Evolutionary conservation across 2,888 invertebrate genomes (phyloP).

Genomic region (Oligia latruncula): DNA sequence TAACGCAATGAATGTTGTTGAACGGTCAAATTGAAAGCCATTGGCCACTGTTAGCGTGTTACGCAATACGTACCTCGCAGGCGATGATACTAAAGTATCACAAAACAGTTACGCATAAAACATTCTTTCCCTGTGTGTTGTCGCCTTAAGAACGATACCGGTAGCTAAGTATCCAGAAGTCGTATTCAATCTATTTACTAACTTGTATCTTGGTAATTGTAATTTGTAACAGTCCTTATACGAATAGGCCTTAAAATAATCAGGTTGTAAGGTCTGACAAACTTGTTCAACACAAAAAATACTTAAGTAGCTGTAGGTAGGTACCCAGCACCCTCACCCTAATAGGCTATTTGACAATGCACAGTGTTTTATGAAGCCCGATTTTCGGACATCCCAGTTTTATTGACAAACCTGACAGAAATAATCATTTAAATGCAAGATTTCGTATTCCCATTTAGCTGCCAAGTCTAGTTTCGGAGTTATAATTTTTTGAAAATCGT

Average conservation of each 20-base stretch:
- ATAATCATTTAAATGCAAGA: too few species aligned
- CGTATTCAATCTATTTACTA: conserved; percentile 2
- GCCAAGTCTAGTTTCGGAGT: too few species aligned
- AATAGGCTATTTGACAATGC: too few species aligned
- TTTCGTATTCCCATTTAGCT: too few species aligned
- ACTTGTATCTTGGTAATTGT: not conserved
- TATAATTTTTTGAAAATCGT: too few species aligned
- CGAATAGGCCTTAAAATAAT: not conserved
- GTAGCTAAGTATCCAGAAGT: not conserved
- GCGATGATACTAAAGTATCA: not conserved
- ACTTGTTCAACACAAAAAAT: not conserved
- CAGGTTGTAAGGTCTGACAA: not conserved
- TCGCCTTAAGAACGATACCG: not conserved
- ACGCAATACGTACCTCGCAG: too few species aligned
- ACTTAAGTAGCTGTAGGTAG: not conserved
- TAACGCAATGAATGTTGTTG: too few species aligned
- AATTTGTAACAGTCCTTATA: not conserved
- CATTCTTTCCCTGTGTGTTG: not conserved
- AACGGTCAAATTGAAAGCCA: not conserved
- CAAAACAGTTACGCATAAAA: not conserved
- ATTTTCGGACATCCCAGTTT: too few species aligned
- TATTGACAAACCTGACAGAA: too few species aligned
- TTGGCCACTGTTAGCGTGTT: not conserved
- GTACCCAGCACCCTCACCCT: not conserved
- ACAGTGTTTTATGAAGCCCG: too few species aligned